Evolutionary conservation across 2,888 invertebrate genomes (phyloP), one percentile per base, ranked within the genome.

Genomic region (Tenthredo mesomela): DNA sequence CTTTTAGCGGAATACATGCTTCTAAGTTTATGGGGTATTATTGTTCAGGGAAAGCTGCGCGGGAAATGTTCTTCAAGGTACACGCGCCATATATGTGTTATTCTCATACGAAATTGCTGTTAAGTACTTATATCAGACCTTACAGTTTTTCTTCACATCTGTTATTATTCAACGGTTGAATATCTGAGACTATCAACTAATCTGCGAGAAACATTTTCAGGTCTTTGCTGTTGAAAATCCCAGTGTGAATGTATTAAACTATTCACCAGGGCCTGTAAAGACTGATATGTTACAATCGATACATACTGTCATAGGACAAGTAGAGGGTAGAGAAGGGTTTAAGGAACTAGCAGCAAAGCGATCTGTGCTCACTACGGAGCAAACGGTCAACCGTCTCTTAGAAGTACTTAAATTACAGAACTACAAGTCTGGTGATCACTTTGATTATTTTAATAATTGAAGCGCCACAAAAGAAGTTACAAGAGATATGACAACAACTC

Each of bases 181-280:
- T 37, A 1, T 71, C n/a, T 9, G 21, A 73, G 2, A 73, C 10
- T 43, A 18, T 73, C 4, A 40, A 50, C 21, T 40, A 37, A 37
- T 43, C 1, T 54, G 1, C 7, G n/a, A 25, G 9, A 29, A 50
- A 80, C 12, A 15, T n/a, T 80, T 50, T 75, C 21, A 43, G 12
- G 37, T 67, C 29, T 70, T 84, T 73, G 98, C 98, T 0, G 94
- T 95, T 82, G 99, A 99, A 93, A 96, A 97, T 89, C 95, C 95
- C 15, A 93, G 95, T 58, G 92, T 97, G 0, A 94, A 96, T 86
- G 97, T 98, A 18, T 93, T 99, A 70, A 98, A 96, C 93, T 99
- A 98, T 93, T 96, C 98, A 0, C 99, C 99, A 0, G 99, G 99
- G 18, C 98, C 98, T 0, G 97, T 99, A 1, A 96, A 97, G 88